Conservation (phyloP, 1,140 invertebrate species). For the Drosophila guanche region DNA sequence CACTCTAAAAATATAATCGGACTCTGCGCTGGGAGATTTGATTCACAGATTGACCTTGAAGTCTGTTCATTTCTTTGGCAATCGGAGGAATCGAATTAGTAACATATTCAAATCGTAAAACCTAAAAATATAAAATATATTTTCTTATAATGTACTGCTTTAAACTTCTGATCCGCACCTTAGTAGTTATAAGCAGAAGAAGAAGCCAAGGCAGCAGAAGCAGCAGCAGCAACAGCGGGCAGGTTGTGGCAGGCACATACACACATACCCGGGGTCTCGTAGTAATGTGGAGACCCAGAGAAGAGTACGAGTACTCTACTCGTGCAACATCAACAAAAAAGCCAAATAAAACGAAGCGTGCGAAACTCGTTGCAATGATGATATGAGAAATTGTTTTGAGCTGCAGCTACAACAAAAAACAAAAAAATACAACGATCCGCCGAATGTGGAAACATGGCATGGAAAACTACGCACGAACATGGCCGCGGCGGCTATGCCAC, state of each 20-base stretch:
- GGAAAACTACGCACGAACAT: slow-evolving; percentile 49
- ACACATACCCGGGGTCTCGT: slow-evolving; percentile 4
- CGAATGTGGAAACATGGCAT: slow-evolving; percentile 55
- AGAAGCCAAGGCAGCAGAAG: slow-evolving; percentile 33
- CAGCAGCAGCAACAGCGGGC: slow-evolving; percentile 20
- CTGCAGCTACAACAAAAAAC: background rate
- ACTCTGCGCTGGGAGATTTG: too few relatives aligned
- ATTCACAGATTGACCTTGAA: too few relatives aligned
- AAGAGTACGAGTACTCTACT: slow-evolving; percentile 6
- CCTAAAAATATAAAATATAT: too few relatives aligned
- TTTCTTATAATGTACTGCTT: background rate
- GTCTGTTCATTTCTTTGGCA: too few relatives aligned
- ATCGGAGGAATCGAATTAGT: too few relatives aligned
- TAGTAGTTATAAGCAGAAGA: slow-evolving; percentile 65
- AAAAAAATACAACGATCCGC: slow-evolving; percentile 1
- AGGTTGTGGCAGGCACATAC: slow-evolving; percentile 58
- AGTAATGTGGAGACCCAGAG: slow-evolving; percentile 47
- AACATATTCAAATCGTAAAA: too few relatives aligned
- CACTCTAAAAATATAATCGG: too few relatives aligned
- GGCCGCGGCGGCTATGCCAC: slow-evolving; percentile 30
- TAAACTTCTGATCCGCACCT: slow-evolving; percentile 49
- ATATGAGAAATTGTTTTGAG: slow-evolving; percentile 51
- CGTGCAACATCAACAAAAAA: slow-evolving; percentile 9
- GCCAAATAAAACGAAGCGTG: slow-evolving; percentile 63
- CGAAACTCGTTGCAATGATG: slow-evolving; percentile 57